Percentiles rank a stretch among this genome's conserved stretches.
Conservation (phyloP, 2,797 vertebrate species). For the Chiloscyllium punctatum region DNA sequence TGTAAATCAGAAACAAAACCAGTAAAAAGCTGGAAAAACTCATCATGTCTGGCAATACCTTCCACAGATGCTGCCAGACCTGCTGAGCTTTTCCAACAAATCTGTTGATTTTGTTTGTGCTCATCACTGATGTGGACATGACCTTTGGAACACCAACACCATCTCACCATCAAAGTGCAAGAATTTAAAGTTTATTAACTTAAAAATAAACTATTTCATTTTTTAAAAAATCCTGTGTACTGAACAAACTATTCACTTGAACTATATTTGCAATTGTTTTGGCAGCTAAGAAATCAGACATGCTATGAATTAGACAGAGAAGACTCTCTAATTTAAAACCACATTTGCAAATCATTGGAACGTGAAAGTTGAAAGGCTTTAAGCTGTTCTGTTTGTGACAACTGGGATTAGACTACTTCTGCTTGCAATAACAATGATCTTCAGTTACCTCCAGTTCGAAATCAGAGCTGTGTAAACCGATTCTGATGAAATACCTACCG, state of each 20-base stretch:
- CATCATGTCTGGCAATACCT: too few species aligned
- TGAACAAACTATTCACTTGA: not conserved
- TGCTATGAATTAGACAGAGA: not conserved
- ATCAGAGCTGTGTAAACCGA: not conserved
- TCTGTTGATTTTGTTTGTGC: too few species aligned
- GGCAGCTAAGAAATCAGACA: not conserved
- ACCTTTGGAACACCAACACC: not conserved
- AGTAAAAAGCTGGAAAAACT: too few species aligned
- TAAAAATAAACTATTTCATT: not conserved
- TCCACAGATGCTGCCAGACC: too few species aligned
- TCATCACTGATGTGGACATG: too few species aligned
- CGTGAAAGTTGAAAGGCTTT: constrained; percentile 8
- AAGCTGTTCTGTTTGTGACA: constrained; percentile 32
- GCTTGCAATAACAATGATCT: not conserved
- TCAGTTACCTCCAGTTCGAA: not conserved
- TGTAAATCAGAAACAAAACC: too few species aligned
- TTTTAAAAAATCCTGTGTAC: not conserved
- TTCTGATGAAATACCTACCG: not conserved
- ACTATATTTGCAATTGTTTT: not conserved
- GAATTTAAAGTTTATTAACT: not conserved
- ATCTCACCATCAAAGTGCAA: not conserved
- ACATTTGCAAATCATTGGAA: constrained; percentile 26
- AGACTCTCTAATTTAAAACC: constrained; percentile 23
- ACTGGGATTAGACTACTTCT: not conserved
- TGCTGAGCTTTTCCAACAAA: too few species aligned